Conservation (phyloP, 2,797 vertebrate genomes). For the Aphelocoma californica region DNA sequence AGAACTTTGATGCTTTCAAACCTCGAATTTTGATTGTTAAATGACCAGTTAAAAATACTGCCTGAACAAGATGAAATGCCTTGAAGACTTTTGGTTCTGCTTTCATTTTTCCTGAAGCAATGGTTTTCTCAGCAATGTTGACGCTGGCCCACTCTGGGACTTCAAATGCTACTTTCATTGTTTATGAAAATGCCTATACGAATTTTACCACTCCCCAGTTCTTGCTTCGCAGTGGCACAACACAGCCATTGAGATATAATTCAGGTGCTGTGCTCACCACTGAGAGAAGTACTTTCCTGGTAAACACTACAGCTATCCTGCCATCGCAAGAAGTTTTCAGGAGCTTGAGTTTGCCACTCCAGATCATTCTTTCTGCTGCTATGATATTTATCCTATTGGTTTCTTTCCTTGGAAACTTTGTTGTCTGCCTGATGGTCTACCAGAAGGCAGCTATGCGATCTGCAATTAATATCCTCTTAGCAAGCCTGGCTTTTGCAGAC, state of each 20-base stretch:
- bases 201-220: constrained; percentile 78
- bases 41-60: constrained; percentile 36
- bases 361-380: constrained; percentile 87
- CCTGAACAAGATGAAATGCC: constrained; percentile 64
- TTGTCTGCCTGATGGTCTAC: constrained; percentile 98
- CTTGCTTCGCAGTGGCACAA: constrained; percentile 64
- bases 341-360: constrained; percentile 85
- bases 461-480: constrained; percentile 97
- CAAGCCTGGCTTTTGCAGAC: constrained; percentile 95
- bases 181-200: constrained; percentile 78
- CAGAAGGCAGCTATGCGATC: constrained; percentile 97
- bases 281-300: constrained; percentile 63
- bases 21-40: constrained; percentile 21
- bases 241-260: constrained; percentile 66
- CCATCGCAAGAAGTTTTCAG: constrained; percentile 67
- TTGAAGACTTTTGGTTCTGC: constrained; percentile 49
- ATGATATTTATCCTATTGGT: constrained; percentile 89
- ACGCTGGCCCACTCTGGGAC: constrained; percentile 76
- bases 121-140: constrained; percentile 82
- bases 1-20: constrained; percentile 56
- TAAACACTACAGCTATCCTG: constrained; percentile 69
- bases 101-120: constrained; percentile 72
- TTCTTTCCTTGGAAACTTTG: constrained; percentile 92
- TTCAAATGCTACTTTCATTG: constrained; percentile 75
- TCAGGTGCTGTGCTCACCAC: constrained; percentile 69